Conservation (phyloP, 2,888 invertebrate genomes). For the Himalopsyche tibetana region DNA sequence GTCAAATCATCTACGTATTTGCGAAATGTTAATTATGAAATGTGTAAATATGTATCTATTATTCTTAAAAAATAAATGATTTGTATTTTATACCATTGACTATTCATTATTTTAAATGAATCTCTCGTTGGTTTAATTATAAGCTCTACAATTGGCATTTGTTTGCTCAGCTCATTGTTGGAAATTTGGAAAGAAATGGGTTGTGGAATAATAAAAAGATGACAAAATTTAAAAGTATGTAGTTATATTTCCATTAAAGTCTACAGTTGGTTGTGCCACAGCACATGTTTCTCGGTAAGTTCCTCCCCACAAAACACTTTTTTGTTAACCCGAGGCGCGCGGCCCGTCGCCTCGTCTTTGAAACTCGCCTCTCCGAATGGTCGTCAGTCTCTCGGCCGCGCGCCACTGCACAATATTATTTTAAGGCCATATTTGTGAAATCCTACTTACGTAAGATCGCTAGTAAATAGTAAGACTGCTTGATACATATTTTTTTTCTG, state of each 20-base stretch:
- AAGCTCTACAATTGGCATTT: too few relatives aligned
- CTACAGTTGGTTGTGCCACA: conserved; percentile 65
- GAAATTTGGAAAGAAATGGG: not conserved
- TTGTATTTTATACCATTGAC: too few relatives aligned
- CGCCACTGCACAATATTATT: conserved; percentile 57
- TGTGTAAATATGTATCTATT: too few relatives aligned
- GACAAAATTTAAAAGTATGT: conserved; percentile 61
- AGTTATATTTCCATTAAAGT: conserved; percentile 65
- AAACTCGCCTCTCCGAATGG: not conserved
- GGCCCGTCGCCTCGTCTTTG: not conserved
- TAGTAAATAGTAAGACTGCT: conserved; percentile 57
- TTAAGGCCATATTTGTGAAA: conserved; percentile 66
- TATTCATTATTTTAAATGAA: too few relatives aligned
- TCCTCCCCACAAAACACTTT: conserved; percentile 51
- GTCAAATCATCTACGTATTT: too few relatives aligned
- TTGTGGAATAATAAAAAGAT: not conserved
- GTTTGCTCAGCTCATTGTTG: not conserved
- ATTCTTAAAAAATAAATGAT: too few relatives aligned
- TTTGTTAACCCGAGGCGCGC: conserved; percentile 40
- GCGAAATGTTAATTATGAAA: too few relatives aligned
- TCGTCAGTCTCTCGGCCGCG: conserved; percentile 21
- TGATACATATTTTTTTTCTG: conserved; percentile 49
- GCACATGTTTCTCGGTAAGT: conserved; percentile 60
- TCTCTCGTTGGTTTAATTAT: too few relatives aligned
- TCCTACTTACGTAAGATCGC: conserved; percentile 63